A percentile compares a stretch with the other conserved stretches of the same genome.
phyloP scores from a whole-genome alignment of 2,113 vertebrate genomes.

The Istiophorus platypterus region DNA sequence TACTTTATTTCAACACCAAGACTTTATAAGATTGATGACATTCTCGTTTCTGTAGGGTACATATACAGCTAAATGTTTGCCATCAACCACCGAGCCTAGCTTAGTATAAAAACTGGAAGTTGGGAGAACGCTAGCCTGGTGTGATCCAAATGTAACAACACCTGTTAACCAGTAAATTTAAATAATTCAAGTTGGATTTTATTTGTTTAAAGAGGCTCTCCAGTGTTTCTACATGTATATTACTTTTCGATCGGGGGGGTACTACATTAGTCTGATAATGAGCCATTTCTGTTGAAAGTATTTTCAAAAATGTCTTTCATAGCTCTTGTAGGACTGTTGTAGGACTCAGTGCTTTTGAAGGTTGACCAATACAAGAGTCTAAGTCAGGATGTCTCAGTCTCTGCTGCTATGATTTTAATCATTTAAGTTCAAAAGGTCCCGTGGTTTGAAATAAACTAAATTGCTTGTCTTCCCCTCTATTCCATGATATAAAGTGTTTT shows the following conservation, averaged over 20 bases:
- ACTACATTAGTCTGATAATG: too few species aligned
- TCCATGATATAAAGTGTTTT: not conserved
- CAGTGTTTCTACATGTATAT: too few species aligned
- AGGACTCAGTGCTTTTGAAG: not conserved
- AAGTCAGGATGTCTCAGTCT: not conserved
- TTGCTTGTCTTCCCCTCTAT: not conserved
- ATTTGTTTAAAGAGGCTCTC: not conserved
- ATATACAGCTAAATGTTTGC: not conserved
- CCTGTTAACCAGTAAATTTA: not conserved
- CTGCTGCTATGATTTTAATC: not conserved
- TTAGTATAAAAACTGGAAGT: not conserved
- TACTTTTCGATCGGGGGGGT: too few species aligned
- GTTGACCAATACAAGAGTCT: not conserved
- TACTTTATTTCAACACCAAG: too few species aligned
- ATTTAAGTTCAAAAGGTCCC: too few species aligned
- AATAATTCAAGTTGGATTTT: not conserved
- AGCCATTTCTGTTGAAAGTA: not conserved
- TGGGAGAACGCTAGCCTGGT: not conserved
- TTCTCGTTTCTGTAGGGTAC: not conserved
- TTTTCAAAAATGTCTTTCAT: not conserved
- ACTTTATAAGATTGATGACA: not conserved
- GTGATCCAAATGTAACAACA: not conserved
- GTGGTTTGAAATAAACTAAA: too few species aligned
- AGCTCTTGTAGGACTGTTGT: not conserved
- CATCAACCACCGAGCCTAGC: not conserved